Base-by-base conservation (phyloP, 2,113 vertebrate genomes). In the Pterophyllum scalare region DNA sequence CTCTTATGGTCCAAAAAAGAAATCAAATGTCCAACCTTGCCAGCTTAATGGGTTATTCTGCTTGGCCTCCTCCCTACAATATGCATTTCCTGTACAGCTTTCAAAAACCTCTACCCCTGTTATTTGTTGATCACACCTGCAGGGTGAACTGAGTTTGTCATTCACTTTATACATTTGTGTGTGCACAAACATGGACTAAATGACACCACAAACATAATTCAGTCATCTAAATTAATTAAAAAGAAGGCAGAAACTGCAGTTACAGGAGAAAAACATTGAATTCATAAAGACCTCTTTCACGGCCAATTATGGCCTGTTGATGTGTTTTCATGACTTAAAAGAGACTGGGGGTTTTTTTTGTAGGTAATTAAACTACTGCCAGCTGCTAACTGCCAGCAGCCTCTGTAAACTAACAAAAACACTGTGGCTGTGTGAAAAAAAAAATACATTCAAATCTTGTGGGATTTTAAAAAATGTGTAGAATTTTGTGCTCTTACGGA, bases 221-320 rank as follows among this genome's bases (percentile, higher is more conserved):
- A 79, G 54, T 88, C 85, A 89, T 56, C 59, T 80, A 56, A 79
- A 81, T 72, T 60, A 82, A 88, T 81, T 83, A 87, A 85, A 78
- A 17, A 56, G 58, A 24, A 61, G n/a, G 52, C 24, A 9, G n/a
- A 75, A 87, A 86, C 35, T 56, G 70, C 46, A 61, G 31, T 81
- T 52, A 62, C 35, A 38, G 35, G 40, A 11, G 46, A 24, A 35
- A 81, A 75, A 43, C 31, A 67, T 13, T 59, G 22, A 77, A 65
- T 79, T 80, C 28, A 81, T 52, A 10, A 35, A 13, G n/a, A 62
- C 31, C 28, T 15, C 3, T 56, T 57, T 15, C 26, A 56, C 20
- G 67, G 19, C 57, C 43, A 85, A 52, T 85, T 83, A 81, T 82
- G 17, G 7, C 11, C 14, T 64, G 77, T 75, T 79, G 60, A 80